Base-by-base conservation (phyloP, 1,140 invertebrate species). In the Lineus longissimus region DNA sequence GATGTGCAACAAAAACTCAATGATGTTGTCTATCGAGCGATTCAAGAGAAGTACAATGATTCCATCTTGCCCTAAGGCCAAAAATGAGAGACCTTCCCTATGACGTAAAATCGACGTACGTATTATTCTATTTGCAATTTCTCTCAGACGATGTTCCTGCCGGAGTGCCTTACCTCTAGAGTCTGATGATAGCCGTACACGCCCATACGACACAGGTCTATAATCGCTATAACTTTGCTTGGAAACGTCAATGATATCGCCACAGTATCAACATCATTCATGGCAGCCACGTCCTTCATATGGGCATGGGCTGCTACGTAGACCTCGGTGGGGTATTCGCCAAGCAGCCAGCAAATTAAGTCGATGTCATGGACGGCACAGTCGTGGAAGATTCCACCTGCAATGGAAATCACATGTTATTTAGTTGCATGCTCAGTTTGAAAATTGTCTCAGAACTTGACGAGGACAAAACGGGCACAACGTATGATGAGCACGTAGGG, bases 351-450 rank as follows among this genome's bases (percentile, higher is more conserved):
- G 62, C 84, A 84, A 2, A 84, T 72, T 67, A 86, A 78, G 59
- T 89, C 88, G 61, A 89, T 85, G 73, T 89, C 88, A 60, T 89
- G 88, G 2, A 89, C 87, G 56, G 86, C 80, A 66, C 87, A 88
- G 70, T 89, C 88, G 61, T 88, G 86, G 71, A 87, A 89, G 29
- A 89, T 87, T 11, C 87, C 87, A 61, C 87, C 87, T 86, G 63
- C 55, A 73, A 61, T 86, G 63, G 55, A 73, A 61, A 29, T 22
- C 4, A 60, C 9, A 59, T 60, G 17, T 11, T 17, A 59, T 13
- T 15, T 29, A n/a, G n/a, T n/a, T n/a, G n/a, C n/a, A n/a, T n/a
- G n/a, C n/a, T n/a, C n/a, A n/a, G n/a, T n/a, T n/a, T n/a, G n/a
- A n/a, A n/a, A n/a, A n/a, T n/a, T n/a, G n/a, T n/a, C n/a, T n/a